Percentiles rank a stretch among this genome's conserved stretches.
phyloP scores from a whole-genome alignment of 2,113 vertebrate genomes.

The Chamaea fasciata region DNA sequence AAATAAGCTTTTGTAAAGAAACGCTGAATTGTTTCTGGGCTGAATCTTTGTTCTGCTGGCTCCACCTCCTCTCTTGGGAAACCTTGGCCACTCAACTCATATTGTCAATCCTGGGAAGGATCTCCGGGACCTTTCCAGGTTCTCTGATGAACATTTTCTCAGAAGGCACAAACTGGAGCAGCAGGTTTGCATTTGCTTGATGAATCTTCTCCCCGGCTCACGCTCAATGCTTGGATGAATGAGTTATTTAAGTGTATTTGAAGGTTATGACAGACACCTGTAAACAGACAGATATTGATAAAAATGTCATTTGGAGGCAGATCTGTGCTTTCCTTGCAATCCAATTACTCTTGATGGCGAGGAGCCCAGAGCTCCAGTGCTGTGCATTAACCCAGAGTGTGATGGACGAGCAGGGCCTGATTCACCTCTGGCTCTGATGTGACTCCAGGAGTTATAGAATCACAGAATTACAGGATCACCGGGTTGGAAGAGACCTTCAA shows the following conservation, averaged over 20 bases:
- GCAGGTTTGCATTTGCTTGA: background rate
- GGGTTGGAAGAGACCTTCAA: too few relatives aligned
- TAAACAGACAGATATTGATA: slow-evolving; percentile 65
- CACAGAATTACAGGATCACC: too few relatives aligned
- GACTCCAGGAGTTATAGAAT: background rate
- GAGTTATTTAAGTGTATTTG: slow-evolving; percentile 55
- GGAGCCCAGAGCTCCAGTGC: slow-evolving; percentile 38
- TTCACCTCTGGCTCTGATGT: background rate
- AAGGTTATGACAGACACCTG: slow-evolving; percentile 69
- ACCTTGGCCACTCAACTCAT: rapidly evolving
- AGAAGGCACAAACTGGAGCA: background rate
- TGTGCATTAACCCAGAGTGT: background rate
- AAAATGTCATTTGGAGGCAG: slow-evolving; percentile 46
- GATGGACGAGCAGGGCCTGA: background rate
- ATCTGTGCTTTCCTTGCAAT: slow-evolving; percentile 35
- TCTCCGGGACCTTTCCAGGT: background rate
- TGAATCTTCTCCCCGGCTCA: background rate
- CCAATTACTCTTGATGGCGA: slow-evolving; percentile 46
- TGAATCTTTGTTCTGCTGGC: background rate
- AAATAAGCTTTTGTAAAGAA: background rate
- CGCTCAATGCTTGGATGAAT: slow-evolving; percentile 8
- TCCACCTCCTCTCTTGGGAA: background rate
- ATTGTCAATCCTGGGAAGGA: background rate
- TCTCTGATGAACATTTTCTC: background rate
- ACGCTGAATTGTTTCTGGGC: background rate